Base-by-base conservation (phyloP, 1,140 invertebrate genomes). In the Zaprionus ornatus region DNA sequence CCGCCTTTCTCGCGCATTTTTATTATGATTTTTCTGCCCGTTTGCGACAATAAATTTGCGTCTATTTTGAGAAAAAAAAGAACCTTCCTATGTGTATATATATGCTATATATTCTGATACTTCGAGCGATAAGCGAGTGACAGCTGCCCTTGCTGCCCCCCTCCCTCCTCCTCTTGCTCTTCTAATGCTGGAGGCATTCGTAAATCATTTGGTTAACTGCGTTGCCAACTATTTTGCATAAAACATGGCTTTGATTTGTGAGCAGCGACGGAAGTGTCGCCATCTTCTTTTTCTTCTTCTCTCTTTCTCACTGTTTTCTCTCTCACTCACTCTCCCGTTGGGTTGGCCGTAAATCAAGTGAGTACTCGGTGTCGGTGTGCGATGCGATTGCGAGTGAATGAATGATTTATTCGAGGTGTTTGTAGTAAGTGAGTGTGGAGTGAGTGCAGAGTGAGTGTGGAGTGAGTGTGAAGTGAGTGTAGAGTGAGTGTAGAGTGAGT, bases 181-280 rank as follows among this genome's bases (percentile, higher is more conserved):
- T 87, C 83, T 88, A 87, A 87, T 81, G 66, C 80, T 73, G 74
- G 78, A 61, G 76, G 77, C 73, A 80, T 80, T 72, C 84, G 83
- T 87, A 87, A 87, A 87, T 87, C 84, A 87, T 88, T 83, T 69
- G 77, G 54, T 57, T 75, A 85, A 85, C 73, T 78, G 82, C 77
- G 79, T 73, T 70, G 82, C 74, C 82, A 88, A 87, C 84, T 78
- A 83, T 83, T 80, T 87, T 87, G 69, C 82, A 86, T 87, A 76
- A 81, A 81, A 69, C 48, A 54, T 61, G 29, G 62, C 76, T 80
- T 80, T 88, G 73, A 74, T 80, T 74, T 80, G 80, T 78, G 63
- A 37, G 72, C 67, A 70, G 61, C 40, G 21, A 42, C 71, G 21
- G 52, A 86, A 85, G 57, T 86, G 82, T 81, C 70, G 82, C 82